Evolutionary conservation across 2,113 vertebrate genomes (phyloP).

Genomic region (Lamprotornis superbus): DNA sequence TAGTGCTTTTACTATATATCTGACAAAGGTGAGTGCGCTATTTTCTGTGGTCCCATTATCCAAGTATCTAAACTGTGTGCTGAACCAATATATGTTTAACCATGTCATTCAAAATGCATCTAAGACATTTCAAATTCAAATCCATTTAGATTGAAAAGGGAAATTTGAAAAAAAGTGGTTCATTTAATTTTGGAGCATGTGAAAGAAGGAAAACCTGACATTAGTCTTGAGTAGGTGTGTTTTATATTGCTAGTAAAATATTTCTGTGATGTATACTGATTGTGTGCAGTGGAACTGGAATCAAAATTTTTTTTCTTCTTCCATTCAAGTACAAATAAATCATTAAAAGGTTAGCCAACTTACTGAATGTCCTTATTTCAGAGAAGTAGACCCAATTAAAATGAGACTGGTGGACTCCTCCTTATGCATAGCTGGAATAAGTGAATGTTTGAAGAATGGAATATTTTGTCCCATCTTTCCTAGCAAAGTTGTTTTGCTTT

Average conservation of each 20-base stretch:
- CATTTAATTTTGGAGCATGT: background rate
- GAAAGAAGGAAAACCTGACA: background rate
- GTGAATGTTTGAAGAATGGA: background rate
- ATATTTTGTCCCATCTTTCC: background rate
- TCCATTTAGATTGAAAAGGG: background rate
- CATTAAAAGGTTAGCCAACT: background rate
- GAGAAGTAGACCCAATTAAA: background rate
- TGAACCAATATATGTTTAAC: background rate
- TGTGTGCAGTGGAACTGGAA: background rate
- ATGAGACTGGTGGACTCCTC: background rate
- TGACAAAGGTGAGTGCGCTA: background rate
- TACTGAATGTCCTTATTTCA: background rate
- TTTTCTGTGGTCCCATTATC: background rate
- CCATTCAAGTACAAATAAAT: background rate
- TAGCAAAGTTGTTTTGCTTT: background rate
- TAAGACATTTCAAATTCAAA: background rate
- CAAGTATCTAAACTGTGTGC: background rate
- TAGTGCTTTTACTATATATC: background rate
- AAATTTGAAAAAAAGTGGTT: rapidly evolving
- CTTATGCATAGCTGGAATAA: background rate
- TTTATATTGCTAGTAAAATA: background rate
- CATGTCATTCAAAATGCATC: background rate
- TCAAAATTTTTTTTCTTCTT: background rate
- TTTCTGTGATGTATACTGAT: background rate
- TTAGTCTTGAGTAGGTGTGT: background rate